Evolutionary conservation across 1,140 invertebrate species (phyloP).

Genomic region (Temnothorax curvispinosus): DNA sequence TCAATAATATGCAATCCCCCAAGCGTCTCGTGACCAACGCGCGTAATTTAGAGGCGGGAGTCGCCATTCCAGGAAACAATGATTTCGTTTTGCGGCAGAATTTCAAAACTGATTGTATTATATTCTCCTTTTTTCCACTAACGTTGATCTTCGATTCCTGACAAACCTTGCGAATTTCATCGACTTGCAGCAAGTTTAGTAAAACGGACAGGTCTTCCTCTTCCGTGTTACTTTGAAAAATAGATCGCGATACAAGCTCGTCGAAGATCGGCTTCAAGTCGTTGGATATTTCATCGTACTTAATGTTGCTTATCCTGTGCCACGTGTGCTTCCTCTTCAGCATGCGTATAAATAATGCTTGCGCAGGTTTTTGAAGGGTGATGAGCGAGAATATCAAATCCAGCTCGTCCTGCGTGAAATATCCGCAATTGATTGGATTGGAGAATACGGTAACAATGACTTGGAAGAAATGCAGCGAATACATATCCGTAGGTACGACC

Average conservation of each 20-base stretch:
- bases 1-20: slow-evolving; percentile 74
- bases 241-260: slow-evolving; percentile 68
- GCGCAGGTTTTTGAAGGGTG: slow-evolving; percentile 68
- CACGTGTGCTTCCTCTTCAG: slow-evolving; percentile 77
- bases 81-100: slow-evolving; percentile 67
- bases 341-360: slow-evolving; percentile 79
- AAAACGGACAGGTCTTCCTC: slow-evolving; percentile 62
- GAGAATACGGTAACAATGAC: slow-evolving; percentile 75
- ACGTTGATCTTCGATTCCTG: slow-evolving; percentile 70
- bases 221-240: slow-evolving; percentile 73
- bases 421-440: slow-evolving; percentile 80
- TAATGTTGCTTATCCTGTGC: slow-evolving; percentile 71
- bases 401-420: slow-evolving; percentile 78
- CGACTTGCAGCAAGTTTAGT: slow-evolving; percentile 72
- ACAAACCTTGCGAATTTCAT: slow-evolving; percentile 75
- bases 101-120: slow-evolving; percentile 71
- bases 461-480: slow-evolving; percentile 73
- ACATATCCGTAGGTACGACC: slow-evolving; percentile 66
- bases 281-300: slow-evolving; percentile 69
- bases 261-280: slow-evolving; percentile 69
- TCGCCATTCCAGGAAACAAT: slow-evolving; percentile 73
- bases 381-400: slow-evolving; percentile 76
- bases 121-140: slow-evolving; percentile 68
- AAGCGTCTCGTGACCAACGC: slow-evolving; percentile 57
- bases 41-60: slow-evolving; percentile 71